Conservation (phyloP, 2,797 vertebrate genomes). For the Bradypus variegatus region DNA sequence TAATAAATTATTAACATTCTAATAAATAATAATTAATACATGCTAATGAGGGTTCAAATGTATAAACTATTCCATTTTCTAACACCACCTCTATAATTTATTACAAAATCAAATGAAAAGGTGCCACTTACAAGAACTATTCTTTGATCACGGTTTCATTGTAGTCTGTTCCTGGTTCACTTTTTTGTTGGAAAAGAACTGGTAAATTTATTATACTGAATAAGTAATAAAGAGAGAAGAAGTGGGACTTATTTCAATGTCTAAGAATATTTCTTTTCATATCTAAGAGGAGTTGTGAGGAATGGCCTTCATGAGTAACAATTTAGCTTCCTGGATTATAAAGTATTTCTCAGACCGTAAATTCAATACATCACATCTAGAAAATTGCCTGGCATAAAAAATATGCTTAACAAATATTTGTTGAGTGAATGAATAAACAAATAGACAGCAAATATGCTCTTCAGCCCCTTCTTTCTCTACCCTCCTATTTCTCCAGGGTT, state of each 20-base stretch:
- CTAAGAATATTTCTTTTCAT: background rate
- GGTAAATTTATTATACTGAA: background rate
- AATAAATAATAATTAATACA: slow-evolving; percentile 44
- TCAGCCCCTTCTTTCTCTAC: background rate
- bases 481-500: background rate
- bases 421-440: background rate
- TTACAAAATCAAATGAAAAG: slow-evolving; percentile 37
- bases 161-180: background rate
- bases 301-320: background rate
- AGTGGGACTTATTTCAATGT: background rate
- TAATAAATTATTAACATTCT: slow-evolving; percentile 48
- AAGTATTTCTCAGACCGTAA: background rate
- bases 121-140: background rate
- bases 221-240: background rate
- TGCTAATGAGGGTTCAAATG: slow-evolving; percentile 24
- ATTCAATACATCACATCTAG: background rate
- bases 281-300: background rate
- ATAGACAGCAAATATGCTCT: background rate
- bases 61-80: slow-evolving; percentile 36
- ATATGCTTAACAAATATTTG: background rate
- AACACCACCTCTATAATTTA: slow-evolving; percentile 8
- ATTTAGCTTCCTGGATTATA: background rate
- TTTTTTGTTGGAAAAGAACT: slow-evolving; percentile 11
- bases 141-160: slow-evolving; percentile 1
- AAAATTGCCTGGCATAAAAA: background rate